phyloP scores from a whole-genome alignment of 2,113 vertebrate genomes.

The Daubentonia madagascariensis region DNA sequence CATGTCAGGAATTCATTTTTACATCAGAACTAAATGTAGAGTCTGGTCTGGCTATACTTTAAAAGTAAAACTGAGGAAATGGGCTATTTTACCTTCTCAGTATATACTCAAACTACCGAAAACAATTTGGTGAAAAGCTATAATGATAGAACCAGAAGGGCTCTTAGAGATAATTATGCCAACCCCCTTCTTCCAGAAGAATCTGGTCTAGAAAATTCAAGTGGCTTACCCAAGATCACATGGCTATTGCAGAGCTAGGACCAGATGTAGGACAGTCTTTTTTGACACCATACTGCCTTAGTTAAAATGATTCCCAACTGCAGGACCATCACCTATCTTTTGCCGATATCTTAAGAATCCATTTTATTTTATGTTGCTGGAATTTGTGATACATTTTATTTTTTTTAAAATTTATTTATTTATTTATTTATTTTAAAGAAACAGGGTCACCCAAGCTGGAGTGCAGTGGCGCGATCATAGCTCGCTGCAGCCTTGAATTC shows the following conservation, averaged over 20 bases:
- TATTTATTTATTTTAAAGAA: no score
- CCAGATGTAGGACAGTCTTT: background rate
- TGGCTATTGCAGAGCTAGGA: background rate
- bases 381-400: no score
- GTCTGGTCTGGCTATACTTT: background rate
- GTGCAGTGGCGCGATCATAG: no score
- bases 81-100: background rate
- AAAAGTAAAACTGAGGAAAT: constrained; percentile 8
- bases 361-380: background rate
- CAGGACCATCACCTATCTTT: background rate
- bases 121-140: constrained; percentile 47
- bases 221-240: background rate
- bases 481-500: no score
- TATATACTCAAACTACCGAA: constrained; percentile 32
- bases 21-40: background rate
- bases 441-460: no score
- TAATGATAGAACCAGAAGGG: constrained; percentile 29
- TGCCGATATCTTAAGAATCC: background rate
- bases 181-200: background rate
- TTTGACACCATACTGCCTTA: background rate
- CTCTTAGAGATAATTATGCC: background rate
- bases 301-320: background rate
- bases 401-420: no score
- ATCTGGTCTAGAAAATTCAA: background rate
- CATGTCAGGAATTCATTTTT: constrained; percentile 55